phyloP scores from a whole-genome alignment of 64 coral and sea anemone genomes.

The Trachythela sp. region DNA sequence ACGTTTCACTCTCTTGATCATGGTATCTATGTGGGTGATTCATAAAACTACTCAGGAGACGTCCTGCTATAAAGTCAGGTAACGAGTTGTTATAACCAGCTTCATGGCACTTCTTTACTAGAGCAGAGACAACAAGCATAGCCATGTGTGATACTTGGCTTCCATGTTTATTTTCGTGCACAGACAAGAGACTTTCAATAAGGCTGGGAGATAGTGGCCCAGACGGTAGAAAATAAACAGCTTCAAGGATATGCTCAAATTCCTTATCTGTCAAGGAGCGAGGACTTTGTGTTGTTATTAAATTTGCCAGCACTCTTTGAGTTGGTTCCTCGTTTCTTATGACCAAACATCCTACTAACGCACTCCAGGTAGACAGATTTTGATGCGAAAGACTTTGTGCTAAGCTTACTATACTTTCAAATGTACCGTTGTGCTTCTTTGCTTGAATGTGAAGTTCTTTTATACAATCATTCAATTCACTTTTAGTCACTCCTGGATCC shows the following conservation, averaged over 20 bases:
- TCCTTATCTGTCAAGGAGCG: constrained; percentile 52
- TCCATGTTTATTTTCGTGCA: constrained; percentile 37
- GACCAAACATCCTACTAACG: constrained; percentile 52
- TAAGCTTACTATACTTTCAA: constrained; percentile 40
- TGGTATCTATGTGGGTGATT: constrained; percentile 62
- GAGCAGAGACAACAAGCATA: constrained; percentile 70
- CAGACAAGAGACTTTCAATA: constrained; percentile 54
- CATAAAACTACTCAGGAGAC: constrained; percentile 69
- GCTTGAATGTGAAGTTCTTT: constrained; percentile 70
- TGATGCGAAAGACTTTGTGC: constrained; percentile 61
- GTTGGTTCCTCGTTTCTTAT: constrained; percentile 49
- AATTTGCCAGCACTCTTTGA: constrained; percentile 55
- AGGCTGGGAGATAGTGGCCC: constrained; percentile 65
- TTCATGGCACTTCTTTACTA: constrained; percentile 48
- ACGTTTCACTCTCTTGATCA: constrained; percentile 59
- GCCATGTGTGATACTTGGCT: constrained; percentile 54
- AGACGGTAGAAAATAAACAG: constrained; percentile 67
- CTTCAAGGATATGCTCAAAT: constrained; percentile 58
- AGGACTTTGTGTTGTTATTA: constrained; percentile 41
- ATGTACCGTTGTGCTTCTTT: constrained; percentile 30
- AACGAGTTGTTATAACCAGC: constrained; percentile 80
- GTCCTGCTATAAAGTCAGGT: constrained; percentile 53
- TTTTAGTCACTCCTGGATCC: constrained; percentile 60
- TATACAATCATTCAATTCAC: constrained; percentile 58
- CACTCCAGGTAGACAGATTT: constrained; percentile 73